Evolutionary conservation across 1,140 invertebrate species (phyloP).

Genomic region (Drusus annulatus): DNA sequence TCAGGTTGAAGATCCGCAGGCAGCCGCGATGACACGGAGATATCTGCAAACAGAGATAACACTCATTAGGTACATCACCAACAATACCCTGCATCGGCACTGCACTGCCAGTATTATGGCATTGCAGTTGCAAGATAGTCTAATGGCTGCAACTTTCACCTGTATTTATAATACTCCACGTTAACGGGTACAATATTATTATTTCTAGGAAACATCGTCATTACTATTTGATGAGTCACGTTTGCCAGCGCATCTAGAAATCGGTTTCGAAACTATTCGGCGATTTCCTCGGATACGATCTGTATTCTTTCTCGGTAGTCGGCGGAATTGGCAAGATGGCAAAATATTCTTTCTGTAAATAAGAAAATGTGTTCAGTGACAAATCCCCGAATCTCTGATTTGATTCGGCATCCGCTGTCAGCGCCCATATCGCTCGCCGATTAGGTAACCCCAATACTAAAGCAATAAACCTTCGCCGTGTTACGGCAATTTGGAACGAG

Average conservation of each 20-base stretch:
- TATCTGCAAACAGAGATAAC: conserved; percentile 48
- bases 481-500: conserved; percentile 7
- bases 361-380: neutral
- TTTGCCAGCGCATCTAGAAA: conserved; percentile 5
- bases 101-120: conserved; percentile 6
- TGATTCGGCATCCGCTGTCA: neutral
- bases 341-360: neutral
- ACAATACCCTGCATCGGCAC: neutral
- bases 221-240: conserved; percentile 7
- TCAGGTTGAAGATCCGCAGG: conserved; percentile 58
- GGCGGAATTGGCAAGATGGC: no score
- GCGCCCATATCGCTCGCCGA: conserved; percentile 4
- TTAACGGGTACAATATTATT: conserved; percentile 3
- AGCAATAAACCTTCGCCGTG: neutral
- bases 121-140: neutral
- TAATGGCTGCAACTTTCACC: conserved; percentile 21
- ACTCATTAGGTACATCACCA: conserved; percentile 3
- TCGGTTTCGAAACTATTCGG: neutral
- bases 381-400: neutral
- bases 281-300: neutral
- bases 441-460: conserved; percentile 1
- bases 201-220: conserved; percentile 4
- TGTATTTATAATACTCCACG: conserved; percentile 5
- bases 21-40: conserved; percentile 53
- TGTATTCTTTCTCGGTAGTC: no score